Evolutionary conservation across 2,113 vertebrate species (phyloP).

Genomic region (Sclerurus mexicanus): DNA sequence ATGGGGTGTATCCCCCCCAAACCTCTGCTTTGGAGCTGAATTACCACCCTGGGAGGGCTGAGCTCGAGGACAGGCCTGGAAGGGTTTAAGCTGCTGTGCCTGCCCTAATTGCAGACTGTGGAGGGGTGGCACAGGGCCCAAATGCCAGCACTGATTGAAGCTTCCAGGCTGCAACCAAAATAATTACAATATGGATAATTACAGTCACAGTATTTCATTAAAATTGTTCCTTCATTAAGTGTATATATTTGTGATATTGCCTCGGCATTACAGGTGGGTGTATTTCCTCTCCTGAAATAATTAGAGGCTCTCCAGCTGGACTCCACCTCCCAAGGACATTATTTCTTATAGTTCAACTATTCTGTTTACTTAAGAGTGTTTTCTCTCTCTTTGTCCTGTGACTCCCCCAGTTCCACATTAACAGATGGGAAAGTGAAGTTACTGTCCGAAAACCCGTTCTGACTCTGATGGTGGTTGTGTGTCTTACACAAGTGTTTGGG

Average conservation of each 20-base stretch:
- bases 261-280: not conserved
- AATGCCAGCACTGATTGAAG: not conserved
- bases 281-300: not conserved
- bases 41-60: not conserved
- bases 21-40: not conserved
- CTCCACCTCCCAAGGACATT: not conserved
- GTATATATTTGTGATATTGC: not conserved
- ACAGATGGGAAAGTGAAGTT: not conserved
- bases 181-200: not conserved
- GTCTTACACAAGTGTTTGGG: not conserved
- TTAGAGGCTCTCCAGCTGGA: not conserved
- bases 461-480: not conserved
- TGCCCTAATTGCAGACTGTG: not conserved
- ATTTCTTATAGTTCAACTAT: not conserved
- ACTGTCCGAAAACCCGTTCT: not conserved
- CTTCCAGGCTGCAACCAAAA: not conserved
- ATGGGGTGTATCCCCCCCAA: not conserved
- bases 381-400: not conserved
- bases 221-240: not conserved
- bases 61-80: not conserved
- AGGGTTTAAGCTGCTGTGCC: constrained; percentile 2
- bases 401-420: not conserved
- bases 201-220: not conserved
- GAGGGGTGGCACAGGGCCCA: not conserved
- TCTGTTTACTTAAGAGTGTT: not conserved